Percentiles rank a stretch among this genome's conserved stretches.
These are phyloP conservation scores for Aradophagus sp. DNA, from an alignment of 1,140 invertebrate species.

Conservation along the genomic window DNA sequence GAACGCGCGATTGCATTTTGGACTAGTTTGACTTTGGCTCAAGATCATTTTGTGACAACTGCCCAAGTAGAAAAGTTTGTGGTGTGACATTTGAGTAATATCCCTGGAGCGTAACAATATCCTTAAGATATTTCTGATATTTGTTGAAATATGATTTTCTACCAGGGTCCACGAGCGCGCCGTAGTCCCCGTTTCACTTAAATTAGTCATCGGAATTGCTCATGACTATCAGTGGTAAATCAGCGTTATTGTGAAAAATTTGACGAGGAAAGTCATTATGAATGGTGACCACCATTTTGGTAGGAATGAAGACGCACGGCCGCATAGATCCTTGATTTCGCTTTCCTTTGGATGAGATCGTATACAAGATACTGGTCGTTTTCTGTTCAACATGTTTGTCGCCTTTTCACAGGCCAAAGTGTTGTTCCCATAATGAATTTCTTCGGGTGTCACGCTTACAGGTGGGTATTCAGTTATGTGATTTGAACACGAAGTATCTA, in stretches of 20 bases:
- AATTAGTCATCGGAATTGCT: slow-evolving; percentile 21
- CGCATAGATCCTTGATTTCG: slow-evolving; percentile 72
- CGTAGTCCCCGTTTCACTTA: too few species aligned
- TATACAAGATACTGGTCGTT: slow-evolving; percentile 80
- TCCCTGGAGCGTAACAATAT: too few species aligned
- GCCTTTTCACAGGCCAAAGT: slow-evolving; percentile 80
- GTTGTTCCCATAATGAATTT: slow-evolving; percentile 78
- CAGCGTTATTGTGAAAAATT: slow-evolving; percentile 29
- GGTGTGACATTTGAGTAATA: slow-evolving; percentile 13
- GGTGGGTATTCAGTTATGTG: slow-evolving; percentile 40
- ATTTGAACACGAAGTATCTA: slow-evolving; percentile 81
- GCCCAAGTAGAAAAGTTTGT: too few species aligned
- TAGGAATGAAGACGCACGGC: slow-evolving; percentile 54
- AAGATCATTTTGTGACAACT: slow-evolving; percentile 39
- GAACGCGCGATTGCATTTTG: slow-evolving; percentile 44
- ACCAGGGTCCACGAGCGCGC: background rate
- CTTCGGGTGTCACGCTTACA: slow-evolving; percentile 78
- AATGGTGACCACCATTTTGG: slow-evolving; percentile 57
- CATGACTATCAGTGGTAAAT: slow-evolving; percentile 44
- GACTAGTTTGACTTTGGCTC: slow-evolving; percentile 57
- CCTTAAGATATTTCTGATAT: background rate
- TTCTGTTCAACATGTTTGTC: slow-evolving; percentile 77
- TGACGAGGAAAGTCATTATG: slow-evolving; percentile 38
- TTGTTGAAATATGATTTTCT: slow-evolving; percentile 3
- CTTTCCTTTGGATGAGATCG: slow-evolving; percentile 82